A percentile compares a stretch with the other conserved stretches of the same genome.
phyloP scores from a whole-genome alignment of 1,140 invertebrate species.

The Drosophila bipectinata region DNA sequence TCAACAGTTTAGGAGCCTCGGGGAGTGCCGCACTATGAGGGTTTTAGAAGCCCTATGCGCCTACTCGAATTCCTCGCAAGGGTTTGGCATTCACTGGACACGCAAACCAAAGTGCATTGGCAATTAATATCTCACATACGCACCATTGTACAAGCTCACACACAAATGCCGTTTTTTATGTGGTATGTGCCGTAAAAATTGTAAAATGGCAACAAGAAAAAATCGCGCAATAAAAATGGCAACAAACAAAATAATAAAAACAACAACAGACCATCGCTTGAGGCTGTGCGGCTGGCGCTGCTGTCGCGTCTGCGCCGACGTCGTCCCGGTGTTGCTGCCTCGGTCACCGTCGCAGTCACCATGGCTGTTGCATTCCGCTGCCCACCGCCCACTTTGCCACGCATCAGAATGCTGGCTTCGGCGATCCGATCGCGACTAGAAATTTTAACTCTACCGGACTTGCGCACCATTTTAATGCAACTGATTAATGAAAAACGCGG shows the following conservation, averaged over 20 bases:
- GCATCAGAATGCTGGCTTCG: conserved; percentile 57
- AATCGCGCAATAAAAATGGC: conserved; percentile 56
- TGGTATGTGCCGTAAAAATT: conserved; percentile 23
- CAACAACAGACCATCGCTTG: conserved; percentile 62
- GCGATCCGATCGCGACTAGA: conserved; percentile 58
- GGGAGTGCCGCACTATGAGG: not conserved
- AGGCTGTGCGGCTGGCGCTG: conserved; percentile 63
- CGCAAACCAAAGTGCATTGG: conserved; percentile 10
- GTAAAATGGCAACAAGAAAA: conserved; percentile 38
- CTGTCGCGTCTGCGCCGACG: conserved; percentile 43
- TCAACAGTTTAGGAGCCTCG: conserved; percentile 14
- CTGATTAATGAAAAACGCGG: conserved; percentile 74
- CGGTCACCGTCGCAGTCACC: conserved; percentile 5
- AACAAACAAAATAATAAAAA: conserved; percentile 41
- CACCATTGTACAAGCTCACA: not conserved
- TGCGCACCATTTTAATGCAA: conserved; percentile 81
- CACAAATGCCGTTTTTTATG: not conserved
- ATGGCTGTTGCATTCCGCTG: conserved; percentile 25
- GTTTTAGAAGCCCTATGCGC: conserved; percentile 7
- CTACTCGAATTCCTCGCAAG: conserved; percentile 18
- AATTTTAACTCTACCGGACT: conserved; percentile 81
- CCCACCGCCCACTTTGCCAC: conserved; percentile 56
- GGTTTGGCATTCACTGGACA: conserved; percentile 16
- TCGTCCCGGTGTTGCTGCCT: conserved; percentile 18
- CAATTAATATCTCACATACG: conserved; percentile 8